Conservation (phyloP, 2,888 invertebrate genomes). For the Panorpa germanica region DNA sequence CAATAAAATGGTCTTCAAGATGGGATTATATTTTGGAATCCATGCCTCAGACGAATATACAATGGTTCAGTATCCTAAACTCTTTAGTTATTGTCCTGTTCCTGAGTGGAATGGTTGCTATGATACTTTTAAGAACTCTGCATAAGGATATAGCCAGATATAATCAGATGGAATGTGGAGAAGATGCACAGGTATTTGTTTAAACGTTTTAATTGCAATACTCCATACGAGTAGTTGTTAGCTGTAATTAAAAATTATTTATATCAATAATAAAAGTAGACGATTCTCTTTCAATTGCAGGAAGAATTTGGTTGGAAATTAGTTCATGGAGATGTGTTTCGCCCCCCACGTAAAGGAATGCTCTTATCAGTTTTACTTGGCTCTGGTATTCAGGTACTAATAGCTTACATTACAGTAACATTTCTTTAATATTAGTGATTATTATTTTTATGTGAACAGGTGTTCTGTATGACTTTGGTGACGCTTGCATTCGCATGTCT, state of each 20-base stretch:
- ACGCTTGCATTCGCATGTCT: slow-evolving; percentile 97
- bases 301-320: slow-evolving; percentile 97
- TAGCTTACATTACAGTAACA: not conserved
- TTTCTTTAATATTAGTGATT: not conserved
- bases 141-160: slow-evolving; percentile 98
- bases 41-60: slow-evolving; percentile 95
- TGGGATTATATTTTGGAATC: slow-evolving; percentile 99
- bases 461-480: slow-evolving; percentile 85
- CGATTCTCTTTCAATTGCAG: slow-evolving; percentile 36
- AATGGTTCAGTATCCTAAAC: slow-evolving; percentile 98
- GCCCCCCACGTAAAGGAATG: slow-evolving; percentile 94
- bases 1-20: slow-evolving; percentile 92
- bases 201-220: slow-evolving; percentile 1
- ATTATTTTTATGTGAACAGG: slow-evolving; percentile 18
- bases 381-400: slow-evolving; percentile 74
- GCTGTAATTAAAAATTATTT: not conserved
- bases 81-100: slow-evolving; percentile 93
- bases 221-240: not conserved
- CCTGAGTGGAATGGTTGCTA: slow-evolving; percentile 97
- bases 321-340: slow-evolving; percentile 94
- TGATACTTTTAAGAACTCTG: slow-evolving; percentile 91
- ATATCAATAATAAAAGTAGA: slow-evolving; percentile 1
- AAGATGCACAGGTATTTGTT: slow-evolving; percentile 72
- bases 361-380: slow-evolving; percentile 89
- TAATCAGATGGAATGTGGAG: slow-evolving; percentile 83